Conservation (phyloP, 2,797 vertebrate genomes). For the Periophthalmus magnuspinnatus region DNA sequence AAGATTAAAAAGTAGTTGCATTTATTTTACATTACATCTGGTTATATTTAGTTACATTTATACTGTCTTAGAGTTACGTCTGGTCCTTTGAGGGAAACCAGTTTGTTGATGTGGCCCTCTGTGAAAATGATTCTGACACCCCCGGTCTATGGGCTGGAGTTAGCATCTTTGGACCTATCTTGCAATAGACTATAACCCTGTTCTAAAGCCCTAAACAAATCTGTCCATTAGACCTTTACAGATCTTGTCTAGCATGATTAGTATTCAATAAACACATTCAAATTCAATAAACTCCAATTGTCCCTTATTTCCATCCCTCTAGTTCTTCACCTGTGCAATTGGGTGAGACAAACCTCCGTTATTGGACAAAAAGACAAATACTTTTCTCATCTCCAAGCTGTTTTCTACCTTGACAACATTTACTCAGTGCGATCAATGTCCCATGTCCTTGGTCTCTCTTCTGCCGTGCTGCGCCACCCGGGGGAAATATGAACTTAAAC, state of each 20-base stretch:
- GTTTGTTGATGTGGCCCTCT: too few relatives aligned
- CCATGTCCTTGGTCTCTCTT: conserved; percentile 67
- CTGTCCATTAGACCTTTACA: neutral
- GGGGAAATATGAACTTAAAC: conserved; percentile 78
- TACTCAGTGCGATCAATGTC: conserved; percentile 74
- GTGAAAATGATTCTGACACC: too few relatives aligned
- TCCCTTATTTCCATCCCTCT: neutral
- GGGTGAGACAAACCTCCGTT: conserved; percentile 11
- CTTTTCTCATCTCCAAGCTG: conserved; percentile 60
- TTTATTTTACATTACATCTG: too few relatives aligned
- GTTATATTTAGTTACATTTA: too few relatives aligned
- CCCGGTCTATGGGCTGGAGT: too few relatives aligned
- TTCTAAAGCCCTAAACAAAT: neutral
- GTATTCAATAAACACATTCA: neutral
- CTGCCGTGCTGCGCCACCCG: conserved; percentile 41
- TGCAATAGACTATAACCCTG: neutral
- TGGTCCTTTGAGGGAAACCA: too few relatives aligned
- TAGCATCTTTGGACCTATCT: neutral
- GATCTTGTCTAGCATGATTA: neutral
- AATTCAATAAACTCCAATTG: neutral
- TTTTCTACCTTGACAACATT: conserved; percentile 66
- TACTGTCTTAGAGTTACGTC: too few relatives aligned
- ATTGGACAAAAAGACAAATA: conserved; percentile 53
- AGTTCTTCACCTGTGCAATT: conserved; percentile 12
- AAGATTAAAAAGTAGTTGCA: too few relatives aligned